Evolutionary conservation across 1,140 invertebrate species (phyloP).

Genomic region (Drosophila kikkawai): DNA sequence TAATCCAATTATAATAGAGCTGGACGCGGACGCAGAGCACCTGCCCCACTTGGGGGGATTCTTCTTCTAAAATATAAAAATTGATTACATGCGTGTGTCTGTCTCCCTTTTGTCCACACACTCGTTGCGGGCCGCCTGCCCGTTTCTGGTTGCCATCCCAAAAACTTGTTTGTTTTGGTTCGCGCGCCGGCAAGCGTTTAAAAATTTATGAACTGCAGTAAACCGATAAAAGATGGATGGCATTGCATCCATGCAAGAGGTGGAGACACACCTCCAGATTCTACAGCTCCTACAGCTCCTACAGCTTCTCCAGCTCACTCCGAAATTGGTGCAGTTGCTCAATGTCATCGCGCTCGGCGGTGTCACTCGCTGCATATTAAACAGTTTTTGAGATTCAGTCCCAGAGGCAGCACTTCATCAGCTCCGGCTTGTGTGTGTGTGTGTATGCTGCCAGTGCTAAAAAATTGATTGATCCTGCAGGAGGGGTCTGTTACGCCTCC

Average conservation of each 20-base stretch:
- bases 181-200: constrained; percentile 53
- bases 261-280: constrained; percentile 17
- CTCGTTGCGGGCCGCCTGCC: constrained; percentile 2
- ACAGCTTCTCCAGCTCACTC: constrained; percentile 21
- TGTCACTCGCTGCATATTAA: constrained; percentile 80
- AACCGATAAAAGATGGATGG: constrained; percentile 67
- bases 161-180: constrained; percentile 68
- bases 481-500: constrained; percentile 1
- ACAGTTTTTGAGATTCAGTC: constrained; percentile 55
- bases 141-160: background rate
- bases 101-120: constrained; percentile 32
- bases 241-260: constrained; percentile 23
- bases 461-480: constrained; percentile 80
- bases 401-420: constrained; percentile 77
- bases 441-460: constrained; percentile 43
- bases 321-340: constrained; percentile 74
- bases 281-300: background rate
- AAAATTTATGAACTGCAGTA: constrained; percentile 81
- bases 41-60: constrained; percentile 63
- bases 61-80: constrained; percentile 78
- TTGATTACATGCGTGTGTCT: constrained; percentile 78
- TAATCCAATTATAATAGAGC: constrained; percentile 81
- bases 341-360: constrained; percentile 62
- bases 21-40: constrained; percentile 40
- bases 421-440: constrained; percentile 40